Evolutionary conservation across 2,113 vertebrate genomes (phyloP).

Genomic region (Thamnaconus septentrionalis): DNA sequence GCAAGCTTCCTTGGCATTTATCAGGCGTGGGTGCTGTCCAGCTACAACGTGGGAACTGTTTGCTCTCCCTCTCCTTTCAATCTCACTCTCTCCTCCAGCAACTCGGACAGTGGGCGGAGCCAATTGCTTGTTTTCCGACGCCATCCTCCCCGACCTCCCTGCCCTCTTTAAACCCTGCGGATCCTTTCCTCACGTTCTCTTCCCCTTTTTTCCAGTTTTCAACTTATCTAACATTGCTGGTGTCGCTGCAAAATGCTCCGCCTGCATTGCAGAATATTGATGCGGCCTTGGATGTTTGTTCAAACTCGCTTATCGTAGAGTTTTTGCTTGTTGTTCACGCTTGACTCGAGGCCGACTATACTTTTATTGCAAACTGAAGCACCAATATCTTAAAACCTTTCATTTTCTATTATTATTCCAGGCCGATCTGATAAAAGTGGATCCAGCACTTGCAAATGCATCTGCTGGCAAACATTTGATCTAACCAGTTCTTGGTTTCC

Average conservation of each 20-base stretch:
- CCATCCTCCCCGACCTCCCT: neutral
- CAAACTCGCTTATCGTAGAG: slow-evolving; percentile 16
- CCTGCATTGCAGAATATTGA: slow-evolving; percentile 11
- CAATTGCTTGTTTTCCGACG: slow-evolving; percentile 46
- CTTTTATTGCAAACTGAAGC: neutral
- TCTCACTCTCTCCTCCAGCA: slow-evolving; percentile 35
- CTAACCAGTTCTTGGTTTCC: slow-evolving; percentile 19
- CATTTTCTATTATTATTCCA: slow-evolving; percentile 9
- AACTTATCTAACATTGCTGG: slow-evolving; percentile 8
- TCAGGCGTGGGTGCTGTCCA: no score
- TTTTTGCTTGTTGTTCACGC: no score
- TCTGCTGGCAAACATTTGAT: slow-evolving; percentile 41
- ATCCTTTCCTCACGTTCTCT: slow-evolving; percentile 9
- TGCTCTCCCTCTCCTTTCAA: slow-evolving; percentile 16
- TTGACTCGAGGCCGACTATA: no score
- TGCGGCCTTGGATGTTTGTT: neutral
- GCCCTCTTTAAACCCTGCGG: slow-evolving; percentile 9
- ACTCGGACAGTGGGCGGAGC: slow-evolving; percentile 50
- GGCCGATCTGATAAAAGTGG: slow-evolving; percentile 33
- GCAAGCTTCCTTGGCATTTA: no score
- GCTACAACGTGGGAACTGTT: slow-evolving; percentile 40
- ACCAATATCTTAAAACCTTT: slow-evolving; percentile 22
- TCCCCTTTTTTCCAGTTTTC: neutral
- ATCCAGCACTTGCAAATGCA: slow-evolving; percentile 26
- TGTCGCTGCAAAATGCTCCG: slow-evolving; percentile 19